Percentiles rank a stretch among this genome's conserved stretches.
Evolutionary conservation across 2,113 vertebrate genomes (phyloP).

Genomic region (Motacilla alba): DNA sequence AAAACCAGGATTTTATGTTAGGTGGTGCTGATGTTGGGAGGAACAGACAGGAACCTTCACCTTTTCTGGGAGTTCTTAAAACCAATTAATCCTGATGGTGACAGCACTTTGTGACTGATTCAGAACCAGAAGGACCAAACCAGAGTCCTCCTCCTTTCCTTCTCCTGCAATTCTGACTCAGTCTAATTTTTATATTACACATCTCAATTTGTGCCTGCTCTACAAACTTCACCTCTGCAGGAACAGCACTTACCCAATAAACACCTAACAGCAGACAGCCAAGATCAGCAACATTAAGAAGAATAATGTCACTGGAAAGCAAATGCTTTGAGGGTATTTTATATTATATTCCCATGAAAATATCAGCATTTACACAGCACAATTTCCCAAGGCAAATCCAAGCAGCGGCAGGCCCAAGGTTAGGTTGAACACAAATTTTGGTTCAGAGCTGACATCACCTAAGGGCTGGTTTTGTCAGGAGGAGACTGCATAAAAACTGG

Average conservation of each 20-base stretch:
- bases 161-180: neutral
- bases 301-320: neutral
- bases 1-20: neutral
- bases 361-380: neutral
- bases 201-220: neutral
- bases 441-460: neutral
- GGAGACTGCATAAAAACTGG: neutral
- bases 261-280: accelerated
- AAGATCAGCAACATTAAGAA: neutral
- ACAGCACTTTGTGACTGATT: neutral
- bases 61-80: neutral
- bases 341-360: neutral
- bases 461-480: neutral
- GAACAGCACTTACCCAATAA: neutral
- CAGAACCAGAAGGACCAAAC: neutral
- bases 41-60: neutral
- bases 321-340: neutral
- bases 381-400: neutral
- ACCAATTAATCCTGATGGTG: neutral
- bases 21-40: neutral
- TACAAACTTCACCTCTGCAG: neutral
- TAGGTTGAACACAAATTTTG: neutral
- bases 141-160: neutral
- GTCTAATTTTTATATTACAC: neutral
- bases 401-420: neutral